These are phyloP conservation scores for Habrosyne pyritoides DNA, from an alignment of 2,888 invertebrate species.

Conservation along the genomic window DNA sequence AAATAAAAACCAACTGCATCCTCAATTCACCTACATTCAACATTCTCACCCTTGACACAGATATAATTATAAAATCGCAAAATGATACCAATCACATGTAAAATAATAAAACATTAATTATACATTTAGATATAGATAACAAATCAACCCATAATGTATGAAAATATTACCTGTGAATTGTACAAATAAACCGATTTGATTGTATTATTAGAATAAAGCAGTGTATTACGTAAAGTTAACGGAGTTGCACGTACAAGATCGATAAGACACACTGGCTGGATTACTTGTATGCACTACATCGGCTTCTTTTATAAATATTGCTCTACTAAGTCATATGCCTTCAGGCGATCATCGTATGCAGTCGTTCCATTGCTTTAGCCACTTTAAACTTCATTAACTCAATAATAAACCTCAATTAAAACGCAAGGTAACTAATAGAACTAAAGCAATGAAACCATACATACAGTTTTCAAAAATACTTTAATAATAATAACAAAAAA, in stretches of 20 bases:
- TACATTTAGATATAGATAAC: background rate
- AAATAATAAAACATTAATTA: background rate
- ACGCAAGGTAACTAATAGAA: conserved; percentile 44
- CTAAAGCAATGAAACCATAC: conserved; percentile 80
- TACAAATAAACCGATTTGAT: background rate
- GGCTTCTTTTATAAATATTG: background rate
- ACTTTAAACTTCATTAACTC: conserved; percentile 27
- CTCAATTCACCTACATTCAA: too few species aligned
- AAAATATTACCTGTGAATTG: background rate
- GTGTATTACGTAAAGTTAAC: background rate
- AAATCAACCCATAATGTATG: background rate
- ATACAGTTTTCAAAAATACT: conserved; percentile 47
- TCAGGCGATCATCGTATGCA: conserved; percentile 17
- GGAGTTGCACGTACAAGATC: conserved; percentile 28
- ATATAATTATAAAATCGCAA: background rate
- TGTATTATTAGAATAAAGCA: background rate
- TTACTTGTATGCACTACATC: conserved; percentile 31
- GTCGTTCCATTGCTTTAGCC: conserved; percentile 81
- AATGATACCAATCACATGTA: background rate
- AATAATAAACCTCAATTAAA: background rate
- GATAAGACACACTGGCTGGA: conserved; percentile 47
- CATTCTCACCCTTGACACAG: background rate
- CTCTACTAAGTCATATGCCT: conserved; percentile 6
- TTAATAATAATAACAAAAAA: conserved; percentile 55
- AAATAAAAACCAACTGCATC: too few species aligned